Base-by-base conservation (phyloP, 2,113 vertebrate genomes). In the Eira barbara region DNA sequence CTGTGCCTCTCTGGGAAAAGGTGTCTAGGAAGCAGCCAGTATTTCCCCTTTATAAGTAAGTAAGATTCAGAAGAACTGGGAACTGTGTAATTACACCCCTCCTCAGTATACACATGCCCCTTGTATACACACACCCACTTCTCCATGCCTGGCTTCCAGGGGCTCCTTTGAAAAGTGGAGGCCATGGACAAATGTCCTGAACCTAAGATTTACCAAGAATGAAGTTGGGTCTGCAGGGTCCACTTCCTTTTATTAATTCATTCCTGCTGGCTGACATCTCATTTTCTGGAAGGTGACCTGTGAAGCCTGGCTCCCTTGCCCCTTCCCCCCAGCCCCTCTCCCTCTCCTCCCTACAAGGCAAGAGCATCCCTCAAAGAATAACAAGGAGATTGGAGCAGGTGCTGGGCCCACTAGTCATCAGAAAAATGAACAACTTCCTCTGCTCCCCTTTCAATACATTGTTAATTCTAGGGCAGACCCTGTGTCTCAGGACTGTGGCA, bases 201-300 rank as follows among this genome's bases (percentile, higher is more conserved):
- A 76, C 39, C 21, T 7, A 6, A 65, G 63, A 74, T 67, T 90
- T 94, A 71, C 78, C 1, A 15, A 93, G 93, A 80, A 89, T 18
- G n/a, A 76, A 47, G 55, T 78, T 29, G 31, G 95, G 89, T 78
- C 92, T 79, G 65, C 23, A 76, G 88, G 55, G 95, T 92, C 65
- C 36, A 34, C 55, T 95, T 90, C 23, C 78, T 97, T 95, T 96
- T 80, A 97, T 95, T 97, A 97, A 97, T 96, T 89, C 94, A 87
- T 86, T 88, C 85, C 73, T 76, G 31, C 69, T 29, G 74, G 92
- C 83, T 85, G 95, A 94, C 84, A 96, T 94, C 96, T 97, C 97
- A 91, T 97, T 97, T 97, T 97, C 97, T 96, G 52, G 6, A 79
- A 93, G 95, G 69, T 20, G 13, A 94, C 80, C 83, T 0, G 0